These are phyloP conservation scores for Metallyticus violacea DNA, from an alignment of 2,888 invertebrate species.

Conservation along the genomic window DNA sequence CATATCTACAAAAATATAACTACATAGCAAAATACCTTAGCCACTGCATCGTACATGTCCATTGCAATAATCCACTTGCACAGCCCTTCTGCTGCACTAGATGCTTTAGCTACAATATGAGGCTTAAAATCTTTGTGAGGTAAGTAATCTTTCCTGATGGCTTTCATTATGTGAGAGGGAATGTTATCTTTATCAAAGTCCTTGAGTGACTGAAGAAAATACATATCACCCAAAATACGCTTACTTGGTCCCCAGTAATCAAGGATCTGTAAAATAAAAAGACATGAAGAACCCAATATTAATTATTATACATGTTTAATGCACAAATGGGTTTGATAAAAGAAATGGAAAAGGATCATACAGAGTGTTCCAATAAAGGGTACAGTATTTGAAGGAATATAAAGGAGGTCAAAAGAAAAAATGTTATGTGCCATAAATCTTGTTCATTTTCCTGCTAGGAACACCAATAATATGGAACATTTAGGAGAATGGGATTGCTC, in stretches of 20 bases:
- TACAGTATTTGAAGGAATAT: too few species aligned
- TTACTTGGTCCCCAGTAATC: conserved; percentile 88
- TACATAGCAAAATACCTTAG: conserved; percentile 50
- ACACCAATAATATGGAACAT: too few species aligned
- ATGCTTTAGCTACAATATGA: conserved; percentile 78
- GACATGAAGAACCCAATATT: too few species aligned
- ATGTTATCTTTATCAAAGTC: conserved; percentile 87
- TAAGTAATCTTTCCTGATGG: conserved; percentile 72
- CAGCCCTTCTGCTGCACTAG: conserved; percentile 89
- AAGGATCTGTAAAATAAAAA: conserved; percentile 48
- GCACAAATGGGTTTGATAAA: too few species aligned
- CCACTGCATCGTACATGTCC: conserved; percentile 83
- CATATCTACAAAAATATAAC: neutral
- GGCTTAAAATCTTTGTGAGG: conserved; percentile 78
- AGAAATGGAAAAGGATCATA: too few species aligned
- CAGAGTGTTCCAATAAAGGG: too few species aligned
- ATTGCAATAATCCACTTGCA: conserved; percentile 90
- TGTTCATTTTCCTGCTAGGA: too few species aligned
- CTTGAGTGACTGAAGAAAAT: conserved; percentile 68
- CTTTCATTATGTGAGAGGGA: conserved; percentile 65
- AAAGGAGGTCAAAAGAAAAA: too few species aligned
- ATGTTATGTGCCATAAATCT: too few species aligned
- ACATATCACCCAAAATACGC: conserved; percentile 75
- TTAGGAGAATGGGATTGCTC: too few species aligned
- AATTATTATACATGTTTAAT: too few species aligned